Evolutionary conservation across 2,888 invertebrate genomes (phyloP).

Genomic region (Thymelicus sylvestris): DNA sequence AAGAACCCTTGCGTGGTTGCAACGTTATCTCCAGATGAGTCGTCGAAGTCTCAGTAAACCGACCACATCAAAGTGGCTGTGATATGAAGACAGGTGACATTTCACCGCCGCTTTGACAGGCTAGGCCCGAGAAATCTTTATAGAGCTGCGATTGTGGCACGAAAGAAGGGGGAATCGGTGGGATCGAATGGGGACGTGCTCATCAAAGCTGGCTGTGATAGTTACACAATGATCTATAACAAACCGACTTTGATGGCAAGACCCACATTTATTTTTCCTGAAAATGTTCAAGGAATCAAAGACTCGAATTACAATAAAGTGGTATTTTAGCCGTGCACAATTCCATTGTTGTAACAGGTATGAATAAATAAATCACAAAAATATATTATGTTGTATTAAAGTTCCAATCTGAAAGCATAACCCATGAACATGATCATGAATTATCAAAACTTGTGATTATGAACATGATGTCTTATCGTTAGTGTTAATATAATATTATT

Average conservation of each 20-base stretch:
- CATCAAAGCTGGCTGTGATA: conserved; percentile 99
- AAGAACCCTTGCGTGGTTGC: neutral
- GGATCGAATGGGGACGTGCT: conserved; percentile 87
- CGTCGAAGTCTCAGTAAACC: conserved; percentile 76
- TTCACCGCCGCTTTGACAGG: conserved; percentile 96
- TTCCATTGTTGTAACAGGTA: neutral
- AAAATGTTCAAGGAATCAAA: conserved; percentile 36
- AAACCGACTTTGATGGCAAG: conserved; percentile 92
- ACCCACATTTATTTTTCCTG: conserved; percentile 69
- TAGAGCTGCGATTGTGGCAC: conserved; percentile 33
- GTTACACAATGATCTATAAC: conserved; percentile 89
- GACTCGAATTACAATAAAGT: neutral
- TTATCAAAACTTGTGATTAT: too few relatives aligned
- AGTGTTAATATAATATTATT: too few relatives aligned
- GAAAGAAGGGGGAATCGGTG: conserved; percentile 33
- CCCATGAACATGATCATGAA: neutral
- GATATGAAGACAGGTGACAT: conserved; percentile 89
- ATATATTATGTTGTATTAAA: too few relatives aligned
- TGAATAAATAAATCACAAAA: too few relatives aligned
- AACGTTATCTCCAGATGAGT: conserved; percentile 16
- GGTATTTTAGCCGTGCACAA: neutral
- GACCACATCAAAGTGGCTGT: conserved; percentile 99
- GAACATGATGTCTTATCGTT: too few relatives aligned
- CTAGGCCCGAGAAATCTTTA: conserved; percentile 81
- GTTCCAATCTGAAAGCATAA: too few relatives aligned